These are phyloP conservation scores for Limnothrissa miodon DNA, from an alignment of 2,113 vertebrate genomes.

Conservation along the genomic window DNA sequence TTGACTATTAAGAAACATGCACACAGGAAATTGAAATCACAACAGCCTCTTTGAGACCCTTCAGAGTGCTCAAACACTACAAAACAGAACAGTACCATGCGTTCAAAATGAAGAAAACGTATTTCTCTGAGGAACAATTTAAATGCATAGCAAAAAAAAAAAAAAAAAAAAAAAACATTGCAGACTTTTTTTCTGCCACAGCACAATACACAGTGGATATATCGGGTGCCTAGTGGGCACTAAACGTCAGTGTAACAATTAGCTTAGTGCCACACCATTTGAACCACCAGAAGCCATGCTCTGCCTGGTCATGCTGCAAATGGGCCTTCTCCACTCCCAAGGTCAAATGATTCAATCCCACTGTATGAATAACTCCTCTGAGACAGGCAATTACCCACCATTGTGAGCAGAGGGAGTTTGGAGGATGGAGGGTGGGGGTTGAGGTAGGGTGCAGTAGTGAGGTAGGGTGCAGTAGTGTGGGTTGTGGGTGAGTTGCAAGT, in stretches of 20 bases:
- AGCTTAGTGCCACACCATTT: constrained; percentile 54
- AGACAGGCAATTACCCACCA: constrained; percentile 64
- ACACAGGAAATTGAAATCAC: constrained; percentile 7
- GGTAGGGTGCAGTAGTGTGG: neutral
- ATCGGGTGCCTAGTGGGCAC: constrained; percentile 36
- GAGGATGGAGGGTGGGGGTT: neutral
- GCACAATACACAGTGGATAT: constrained; percentile 5
- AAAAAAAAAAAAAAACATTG: no score
- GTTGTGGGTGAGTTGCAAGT: neutral
- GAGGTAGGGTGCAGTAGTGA: neutral
- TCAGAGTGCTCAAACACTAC: neutral
- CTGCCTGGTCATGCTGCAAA: constrained; percentile 47
- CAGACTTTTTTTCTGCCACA: neutral
- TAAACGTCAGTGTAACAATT: constrained; percentile 57
- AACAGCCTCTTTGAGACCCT: constrained; percentile 17
- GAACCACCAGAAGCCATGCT: constrained; percentile 40
- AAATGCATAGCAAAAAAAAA: constrained; percentile 14
- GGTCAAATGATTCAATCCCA: constrained; percentile 57
- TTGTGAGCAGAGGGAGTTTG: constrained; percentile 44
- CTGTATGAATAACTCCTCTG: constrained; percentile 55
- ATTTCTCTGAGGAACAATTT: constrained; percentile 7
- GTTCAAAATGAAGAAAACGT: neutral
- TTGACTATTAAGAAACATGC: constrained; percentile 8
- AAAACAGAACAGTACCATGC: neutral
- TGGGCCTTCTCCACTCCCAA: constrained; percentile 46